Evolutionary conservation across 2,113 vertebrate genomes (phyloP).

Genomic region (Osmerus mordax): DNA sequence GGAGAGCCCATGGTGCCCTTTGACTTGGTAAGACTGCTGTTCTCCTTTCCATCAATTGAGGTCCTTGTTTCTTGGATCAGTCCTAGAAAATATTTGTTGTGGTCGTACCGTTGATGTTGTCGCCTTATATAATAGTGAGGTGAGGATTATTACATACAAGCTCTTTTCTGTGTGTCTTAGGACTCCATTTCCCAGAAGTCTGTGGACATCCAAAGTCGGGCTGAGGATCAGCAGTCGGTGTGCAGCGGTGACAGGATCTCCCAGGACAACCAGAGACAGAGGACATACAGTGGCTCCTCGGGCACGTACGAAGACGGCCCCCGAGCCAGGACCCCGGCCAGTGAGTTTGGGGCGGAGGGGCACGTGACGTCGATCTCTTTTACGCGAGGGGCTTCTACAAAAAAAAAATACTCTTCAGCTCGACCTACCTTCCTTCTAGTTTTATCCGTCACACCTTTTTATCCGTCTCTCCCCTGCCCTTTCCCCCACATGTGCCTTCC

Average conservation of each 20-base stretch:
- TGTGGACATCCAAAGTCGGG: slow-evolving; percentile 80
- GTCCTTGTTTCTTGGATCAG: too few species aligned
- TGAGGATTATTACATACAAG: background rate
- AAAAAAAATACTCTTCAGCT: too few species aligned
- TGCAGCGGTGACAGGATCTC: slow-evolving; percentile 57
- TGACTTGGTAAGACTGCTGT: slow-evolving; percentile 71
- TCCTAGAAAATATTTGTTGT: too few species aligned
- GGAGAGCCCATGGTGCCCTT: slow-evolving; percentile 61
- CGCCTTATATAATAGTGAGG: background rate
- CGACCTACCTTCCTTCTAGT: too few species aligned
- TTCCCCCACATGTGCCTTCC: slow-evolving; percentile 52
- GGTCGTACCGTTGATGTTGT: background rate
- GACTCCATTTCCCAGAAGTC: slow-evolving; percentile 87
- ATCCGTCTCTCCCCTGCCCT: slow-evolving; percentile 47
- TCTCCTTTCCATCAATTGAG: too few species aligned
- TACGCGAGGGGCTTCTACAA: too few species aligned
- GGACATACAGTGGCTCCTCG: slow-evolving; percentile 61
- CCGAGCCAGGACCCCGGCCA: slow-evolving; percentile 70
- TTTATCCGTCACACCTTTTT: too few species aligned
- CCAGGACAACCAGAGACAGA: slow-evolving; percentile 69
- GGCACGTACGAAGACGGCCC: slow-evolving; percentile 63
- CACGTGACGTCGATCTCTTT: background rate
- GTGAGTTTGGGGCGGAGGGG: slow-evolving; percentile 56
- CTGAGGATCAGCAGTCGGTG: slow-evolving; percentile 70
- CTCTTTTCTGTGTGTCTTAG: slow-evolving; percentile 51